These are phyloP conservation scores for Herminia tarsipennalis DNA, from an alignment of 2,888 invertebrate species.

Conservation along the genomic window DNA sequence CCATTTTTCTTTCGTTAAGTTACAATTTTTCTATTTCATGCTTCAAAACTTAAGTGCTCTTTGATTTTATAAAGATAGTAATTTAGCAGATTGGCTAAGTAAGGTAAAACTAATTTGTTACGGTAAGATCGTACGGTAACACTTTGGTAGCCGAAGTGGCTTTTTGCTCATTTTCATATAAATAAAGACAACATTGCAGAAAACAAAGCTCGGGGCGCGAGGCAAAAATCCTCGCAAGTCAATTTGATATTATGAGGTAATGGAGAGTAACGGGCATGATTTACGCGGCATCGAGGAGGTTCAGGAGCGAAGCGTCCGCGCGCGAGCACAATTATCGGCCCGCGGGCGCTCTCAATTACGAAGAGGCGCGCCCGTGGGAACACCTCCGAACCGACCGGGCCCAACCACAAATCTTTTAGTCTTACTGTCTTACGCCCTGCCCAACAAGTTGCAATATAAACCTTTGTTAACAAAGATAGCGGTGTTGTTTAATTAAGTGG, in stretches of 20 bases:
- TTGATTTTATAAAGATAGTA: too few relatives aligned
- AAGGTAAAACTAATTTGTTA: too few relatives aligned
- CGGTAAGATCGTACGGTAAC: too few relatives aligned
- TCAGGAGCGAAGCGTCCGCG: conserved; percentile 64
- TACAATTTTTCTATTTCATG: too few relatives aligned
- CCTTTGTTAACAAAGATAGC: conserved; percentile 26
- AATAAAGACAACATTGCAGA: conserved; percentile 41
- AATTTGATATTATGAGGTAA: conserved; percentile 83
- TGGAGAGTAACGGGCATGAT: conserved; percentile 85
- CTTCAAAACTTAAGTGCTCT: too few relatives aligned
- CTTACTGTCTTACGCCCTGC: conserved; percentile 69
- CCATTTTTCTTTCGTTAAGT: too few relatives aligned
- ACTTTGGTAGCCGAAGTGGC: background rate
- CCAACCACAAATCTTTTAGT: conserved; percentile 77
- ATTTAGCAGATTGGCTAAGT: too few relatives aligned
- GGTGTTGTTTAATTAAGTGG: conserved; percentile 29
- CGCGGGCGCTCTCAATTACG: conserved; percentile 85
- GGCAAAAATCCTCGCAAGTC: conserved; percentile 74
- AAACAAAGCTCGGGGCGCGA: conserved; percentile 51
- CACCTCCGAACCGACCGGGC: conserved; percentile 68
- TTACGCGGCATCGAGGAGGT: conserved; percentile 69
- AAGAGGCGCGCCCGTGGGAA: conserved; percentile 82
- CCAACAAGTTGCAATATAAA: conserved; percentile 64
- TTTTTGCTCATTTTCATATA: conserved; percentile 28
- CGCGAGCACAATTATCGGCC: conserved; percentile 83